Evolutionary conservation across 2,113 vertebrate genomes (phyloP).

Genomic region (Psittacula cyanocephala): DNA sequence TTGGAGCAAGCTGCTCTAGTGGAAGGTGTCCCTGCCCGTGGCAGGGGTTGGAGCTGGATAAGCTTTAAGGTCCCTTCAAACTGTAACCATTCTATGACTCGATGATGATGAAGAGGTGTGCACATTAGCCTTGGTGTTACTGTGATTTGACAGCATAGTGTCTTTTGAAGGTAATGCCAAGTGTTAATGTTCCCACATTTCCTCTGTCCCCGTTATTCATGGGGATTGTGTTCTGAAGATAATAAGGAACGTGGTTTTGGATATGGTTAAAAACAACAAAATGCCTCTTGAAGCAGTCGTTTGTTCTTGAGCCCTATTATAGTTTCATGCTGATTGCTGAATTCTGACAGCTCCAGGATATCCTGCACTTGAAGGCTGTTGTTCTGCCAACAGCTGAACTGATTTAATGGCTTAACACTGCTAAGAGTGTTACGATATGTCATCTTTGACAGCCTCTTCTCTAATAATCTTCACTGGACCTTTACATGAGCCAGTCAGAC

Average conservation of each 20-base stretch:
- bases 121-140: background rate
- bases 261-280: background rate
- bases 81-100: background rate
- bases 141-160: background rate
- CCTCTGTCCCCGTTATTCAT: background rate
- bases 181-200: background rate
- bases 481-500: background rate
- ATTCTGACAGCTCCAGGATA: background rate
- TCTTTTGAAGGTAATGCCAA: background rate
- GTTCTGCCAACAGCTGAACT: background rate
- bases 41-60: background rate
- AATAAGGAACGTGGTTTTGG: background rate
- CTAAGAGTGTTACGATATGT: background rate
- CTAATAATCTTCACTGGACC: background rate
- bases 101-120: background rate
- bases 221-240: background rate
- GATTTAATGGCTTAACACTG: background rate
- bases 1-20: background rate
- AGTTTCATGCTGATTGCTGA: background rate
- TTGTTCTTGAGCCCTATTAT: background rate
- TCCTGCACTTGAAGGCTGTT: background rate
- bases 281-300: background rate
- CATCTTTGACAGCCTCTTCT: background rate
- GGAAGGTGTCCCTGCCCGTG: background rate
- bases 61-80: background rate